Base-by-base conservation (phyloP, 2,888 invertebrate species). In the Idaea straminata region DNA sequence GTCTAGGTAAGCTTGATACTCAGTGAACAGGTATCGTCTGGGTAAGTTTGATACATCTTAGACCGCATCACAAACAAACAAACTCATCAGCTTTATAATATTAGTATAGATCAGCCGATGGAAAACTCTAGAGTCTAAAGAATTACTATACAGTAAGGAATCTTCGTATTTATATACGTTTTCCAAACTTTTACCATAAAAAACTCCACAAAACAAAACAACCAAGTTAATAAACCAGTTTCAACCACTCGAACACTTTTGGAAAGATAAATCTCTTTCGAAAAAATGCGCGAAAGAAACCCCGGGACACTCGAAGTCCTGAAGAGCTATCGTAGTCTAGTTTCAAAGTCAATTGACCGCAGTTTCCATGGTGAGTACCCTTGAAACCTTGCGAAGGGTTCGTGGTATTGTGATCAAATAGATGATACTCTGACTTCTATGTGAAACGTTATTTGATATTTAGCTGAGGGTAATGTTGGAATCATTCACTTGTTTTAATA, bases 261-360 rank as follows among this genome's bases (percentile, higher is more conserved):
- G 25, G 58, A 34, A 69, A 64, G 61, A 65, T 16, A 67, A 71
- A 66, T 67, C 61, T 61, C 60, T 61, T 64, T 69, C 71, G 73
- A 78, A 77, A 75, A 72, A 77, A 75, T 67, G 71, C 68, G n/a
- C 66, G 63, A 62, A 68, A 63, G 60, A 67, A 69, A 66, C 75
- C 76, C 67, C 63, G 75, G 73, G 47, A 66, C 69, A 62, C 72
- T 80, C 63, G n/a, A 66, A 77, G 75, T 76, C 76, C 72, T 64
- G 73, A 77, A 77, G 73, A 74, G 75, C 79, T 74, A 78, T 80
- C 70, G 71, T 68, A 73, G 73, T 77, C 81, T 81, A 82, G 81
- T 82, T 82, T 81, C 78, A 78, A 81, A 81, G 80, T 82, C 81
- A 82, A 82, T 82, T 77, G 82, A 80, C 81, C 81, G 73, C 47